Base-by-base conservation (phyloP, 1,140 invertebrate genomes). In the Bombus huntii region DNA sequence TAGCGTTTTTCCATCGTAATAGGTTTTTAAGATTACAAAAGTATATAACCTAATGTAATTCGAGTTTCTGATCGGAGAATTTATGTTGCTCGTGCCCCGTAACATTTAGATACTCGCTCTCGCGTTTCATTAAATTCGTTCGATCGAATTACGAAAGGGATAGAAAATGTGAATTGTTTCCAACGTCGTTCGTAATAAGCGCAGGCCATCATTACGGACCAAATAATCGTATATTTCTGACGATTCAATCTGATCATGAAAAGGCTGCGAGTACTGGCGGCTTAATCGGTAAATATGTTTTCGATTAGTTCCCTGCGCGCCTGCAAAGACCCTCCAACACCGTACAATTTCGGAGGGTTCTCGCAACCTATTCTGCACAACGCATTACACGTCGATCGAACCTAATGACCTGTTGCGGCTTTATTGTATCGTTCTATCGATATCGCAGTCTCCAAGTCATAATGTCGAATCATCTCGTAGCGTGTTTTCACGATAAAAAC, bases 381-480 rank as follows among this genome's bases (percentile, higher is more conserved):
- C 79, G 47, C 84, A 88, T 88, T 88, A 88, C 77, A 73, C 75
- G 78, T 86, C 74, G 74, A 82, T 86, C 68, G 78, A 88, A 82
- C 79, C 73, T 88, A 88, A 88, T 88, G 78, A 88, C 78, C 87
- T 86, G 83, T 86, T 86, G 84, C 84, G 84, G 84, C 44, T 85
- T 85, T 81, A 81, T 81, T 74, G 83, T 74, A 81, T 74, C 81
- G 73, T 37, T 71, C 80, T 47, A 71, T 66, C 72, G 53, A 53
- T 57, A 44, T 71, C 62, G 47, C 83, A 65, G 66, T 53, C 70
- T 25, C 28, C 31, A 34, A 37, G 76, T 80, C 76, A 25, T 85
- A 53, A 85, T 71, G 42, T 59, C 31, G 53, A 62, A 73, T 80
- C 65, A 79, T 76, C 65, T 47, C 72, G 57, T 83, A 13, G 71